Base-by-base conservation (phyloP, 2,113 vertebrate species). In the Serilophus lunatus region DNA sequence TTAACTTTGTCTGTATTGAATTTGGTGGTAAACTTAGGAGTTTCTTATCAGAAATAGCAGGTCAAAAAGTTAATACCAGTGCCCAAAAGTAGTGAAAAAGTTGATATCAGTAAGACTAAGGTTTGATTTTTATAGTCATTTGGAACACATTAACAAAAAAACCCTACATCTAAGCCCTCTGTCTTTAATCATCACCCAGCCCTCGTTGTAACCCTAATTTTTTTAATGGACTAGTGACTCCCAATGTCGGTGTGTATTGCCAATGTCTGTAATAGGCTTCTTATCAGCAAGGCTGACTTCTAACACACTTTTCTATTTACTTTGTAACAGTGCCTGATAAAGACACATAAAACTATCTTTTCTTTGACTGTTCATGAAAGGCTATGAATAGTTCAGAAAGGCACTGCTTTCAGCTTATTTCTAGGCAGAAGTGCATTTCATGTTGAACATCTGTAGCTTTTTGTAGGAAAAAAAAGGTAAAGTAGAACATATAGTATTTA, bases 121-220 rank as follows among this genome's bases (percentile, higher is more conserved):
- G n/a, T 82, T 75, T 65, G n/a, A 18, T 57, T 44, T 60, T 60
- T 45, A 29, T 50, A 71, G 28, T 86, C 23, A 54, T 83, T 90
- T 16, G 56, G n/a, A 75, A 15, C 8, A 47, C 51, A 42, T 59
- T 65, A 57, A 74, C 31, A 57, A n/a, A 82, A 68, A 26, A 25
- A 0, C 0, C 2, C 2, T n/a, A 8, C 0, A 2, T 56, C 9
- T 8, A 61, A 3, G 79, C 31, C 65, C 44, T 76, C 71, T 7
- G 63, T 7, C 14, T 71, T 91, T 71, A 76, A 56, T 91, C 17
- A 36, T 68, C 2, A 5, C 6, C 6, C 24, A 38, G 3, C 45
- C 8, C 11, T 86, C 18, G 24, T 13, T 81, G 45, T 74, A 81
- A 86, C 10, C 2, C 4, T 56, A 2, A 6, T 29, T 50, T 64